Evolutionary conservation across 2,888 invertebrate genomes (phyloP).

Genomic region (Sisyra terminalis): DNA sequence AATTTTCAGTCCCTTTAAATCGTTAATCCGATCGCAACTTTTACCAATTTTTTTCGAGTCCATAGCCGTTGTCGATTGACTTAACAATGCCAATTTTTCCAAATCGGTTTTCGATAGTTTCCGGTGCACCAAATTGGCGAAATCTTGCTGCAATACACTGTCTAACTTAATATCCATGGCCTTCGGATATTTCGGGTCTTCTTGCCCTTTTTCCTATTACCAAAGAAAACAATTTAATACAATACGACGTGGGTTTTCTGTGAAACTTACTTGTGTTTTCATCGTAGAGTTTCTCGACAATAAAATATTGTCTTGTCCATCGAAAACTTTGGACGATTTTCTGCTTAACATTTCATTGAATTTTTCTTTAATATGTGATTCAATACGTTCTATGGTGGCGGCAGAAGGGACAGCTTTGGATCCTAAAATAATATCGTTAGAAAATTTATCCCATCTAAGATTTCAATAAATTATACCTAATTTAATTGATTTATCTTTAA

Average conservation of each 20-base stretch:
- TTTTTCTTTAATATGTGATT: slow-evolving; percentile 29
- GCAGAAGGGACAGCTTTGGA: slow-evolving; percentile 1
- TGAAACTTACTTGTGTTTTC: slow-evolving; percentile 1
- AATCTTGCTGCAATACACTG: slow-evolving; percentile 6
- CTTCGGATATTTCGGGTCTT: slow-evolving; percentile 6
- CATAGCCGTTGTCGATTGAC: slow-evolving; percentile 19
- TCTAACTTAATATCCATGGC: slow-evolving; percentile 6
- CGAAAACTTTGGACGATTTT: slow-evolving; percentile 16
- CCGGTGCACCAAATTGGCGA: slow-evolving; percentile 7
- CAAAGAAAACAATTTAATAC: too few relatives aligned
- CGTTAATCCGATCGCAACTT: slow-evolving; percentile 27
- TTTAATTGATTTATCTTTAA: not conserved
- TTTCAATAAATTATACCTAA: too few relatives aligned
- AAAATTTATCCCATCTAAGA: too few relatives aligned
- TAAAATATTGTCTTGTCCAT: not conserved
- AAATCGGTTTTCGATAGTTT: slow-evolving; percentile 25
- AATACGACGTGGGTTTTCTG: not conserved
- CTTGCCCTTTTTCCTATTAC: too few relatives aligned
- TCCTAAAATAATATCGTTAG: too few relatives aligned
- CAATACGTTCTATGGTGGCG: slow-evolving; percentile 22
- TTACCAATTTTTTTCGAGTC: slow-evolving; percentile 28
- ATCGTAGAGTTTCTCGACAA: not conserved
- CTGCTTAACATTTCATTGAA: slow-evolving; percentile 26
- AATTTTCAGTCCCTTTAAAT: slow-evolving; percentile 5
- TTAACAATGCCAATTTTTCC: slow-evolving; percentile 21